Base-by-base conservation (phyloP, 2,113 vertebrate genomes). In the Barnardius zonarius region DNA sequence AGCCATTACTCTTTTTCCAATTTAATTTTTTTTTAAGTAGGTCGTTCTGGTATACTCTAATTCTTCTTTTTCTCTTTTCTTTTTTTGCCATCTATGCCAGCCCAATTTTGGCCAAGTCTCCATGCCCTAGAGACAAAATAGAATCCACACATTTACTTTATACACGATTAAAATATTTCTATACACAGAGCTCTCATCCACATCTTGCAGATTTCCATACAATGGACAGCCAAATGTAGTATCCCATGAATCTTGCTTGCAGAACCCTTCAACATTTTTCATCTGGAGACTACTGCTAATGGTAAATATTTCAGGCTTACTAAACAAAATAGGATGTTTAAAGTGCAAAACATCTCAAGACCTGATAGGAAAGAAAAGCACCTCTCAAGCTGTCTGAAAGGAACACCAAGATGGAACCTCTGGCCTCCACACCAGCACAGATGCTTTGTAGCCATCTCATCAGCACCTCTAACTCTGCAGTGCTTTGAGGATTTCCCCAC, bases 11-110 rank as follows among this genome's bases (percentile, higher is more conserved):
- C n/a, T n/a, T n/a, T n/a, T n/a, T n/a, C n/a, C n/a, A n/a, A 97
- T 97, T 93, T 97, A 97, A 97, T 97, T 97, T 97, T 97, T 98
- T 96, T 96, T 63, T 63, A 98, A 98, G 96, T 98, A 98, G 97
- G 97, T 97, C 97, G 97, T 94, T 96, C 95, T 92, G 95, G 66
- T 79, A 77, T 52, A 93, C 24, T 64, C 66, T 67, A 72, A 83
- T 97, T 96, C 24, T 0, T 69, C 83, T 96, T 92, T 9, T 2
- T 41, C 1, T 81, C 94, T 92, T 52, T 28, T 88, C 54, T 95
- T 73, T 95, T 89, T 81, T 89, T 4, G 5, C 23, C 87, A 77
- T 86, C 82, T 67, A 9, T 96, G 85, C 79, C 94, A 97, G 90
- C 22, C 78, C 76, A 95, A 74, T 79, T 97, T 59, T 96, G 93